Percentiles rank a stretch among this genome's conserved stretches.
Conservation (phyloP, 1,140 invertebrate species). For the Rhagoletis pomonella region DNA sequence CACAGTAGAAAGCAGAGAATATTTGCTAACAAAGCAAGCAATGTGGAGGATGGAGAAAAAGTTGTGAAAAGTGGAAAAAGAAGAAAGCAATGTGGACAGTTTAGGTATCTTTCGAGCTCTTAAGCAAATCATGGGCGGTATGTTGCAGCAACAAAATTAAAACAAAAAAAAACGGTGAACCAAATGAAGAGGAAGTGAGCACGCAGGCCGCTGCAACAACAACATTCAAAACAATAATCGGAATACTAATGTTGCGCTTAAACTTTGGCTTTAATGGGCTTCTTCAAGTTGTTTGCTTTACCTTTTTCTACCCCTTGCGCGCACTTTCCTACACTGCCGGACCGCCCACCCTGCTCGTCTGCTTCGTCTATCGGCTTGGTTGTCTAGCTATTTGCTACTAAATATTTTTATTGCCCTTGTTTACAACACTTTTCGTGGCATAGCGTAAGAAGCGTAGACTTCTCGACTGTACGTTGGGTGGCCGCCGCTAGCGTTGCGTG, state of each 20-base stretch:
- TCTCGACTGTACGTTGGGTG: not conserved
- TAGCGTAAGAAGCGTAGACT: not conserved
- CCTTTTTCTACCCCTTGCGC: not conserved
- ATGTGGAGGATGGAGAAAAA: not conserved
- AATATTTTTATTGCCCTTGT: conserved; percentile 51
- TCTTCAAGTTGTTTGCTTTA: not conserved
- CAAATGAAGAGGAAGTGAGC: not conserved
- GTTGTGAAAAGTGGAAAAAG: not conserved
- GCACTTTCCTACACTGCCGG: not conserved
- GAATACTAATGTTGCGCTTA: conserved; percentile 15
- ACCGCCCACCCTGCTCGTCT: not conserved
- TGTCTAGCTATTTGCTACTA: not conserved
- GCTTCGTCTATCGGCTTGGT: conserved; percentile 9
- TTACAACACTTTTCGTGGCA: not conserved
- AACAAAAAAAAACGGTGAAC: not conserved
- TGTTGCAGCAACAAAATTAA: conserved; percentile 4
- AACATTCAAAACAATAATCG: not conserved
- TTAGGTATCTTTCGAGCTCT: not conserved
- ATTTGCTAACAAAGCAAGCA: not conserved
- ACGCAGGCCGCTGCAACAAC: not conserved
- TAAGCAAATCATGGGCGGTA: not conserved
- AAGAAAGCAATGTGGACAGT: not conserved
- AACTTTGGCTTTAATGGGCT: not conserved
- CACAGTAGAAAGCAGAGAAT: not conserved
- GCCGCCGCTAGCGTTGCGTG: conserved; percentile 27